Base-by-base conservation (phyloP, 2,797 vertebrate genomes). In the Ptychadena robeensis region DNA sequence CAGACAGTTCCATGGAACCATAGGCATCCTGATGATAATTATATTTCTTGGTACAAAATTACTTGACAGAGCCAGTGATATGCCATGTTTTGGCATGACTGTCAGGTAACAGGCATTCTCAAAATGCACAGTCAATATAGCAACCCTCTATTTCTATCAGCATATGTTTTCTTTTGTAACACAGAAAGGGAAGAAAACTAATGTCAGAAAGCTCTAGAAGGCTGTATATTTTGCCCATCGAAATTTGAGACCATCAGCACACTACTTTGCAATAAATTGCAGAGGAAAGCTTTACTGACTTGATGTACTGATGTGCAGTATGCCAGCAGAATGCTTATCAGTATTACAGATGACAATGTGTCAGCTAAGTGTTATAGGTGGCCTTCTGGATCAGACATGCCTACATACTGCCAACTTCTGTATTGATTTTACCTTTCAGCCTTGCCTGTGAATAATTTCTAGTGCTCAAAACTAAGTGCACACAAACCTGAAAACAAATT, bases 351-450 rank as follows among this genome's bases (percentile, higher is more conserved):
- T 77, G 73, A 37, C 67, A 72, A 34, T 44, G 30, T 75, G 53
- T 69, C 81, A 65, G 74, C 37, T 53, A 53, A 65, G 67, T 70
- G 40, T 71, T 78, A 71, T 71, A 71, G 72, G 74, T 78, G 81
- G 74, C 74, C 67, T 48, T n/a, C 63, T 63, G 73, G 30, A 30
- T 68, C 44, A 75, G 18, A 68, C 72, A 69, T 76, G 31, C 6
- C 64, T 63, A 31, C 48, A 40, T 32, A 32, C 38, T 71, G 73
- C 53, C 65, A 82, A 78, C n/a, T 30, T 72, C 22, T 4, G 12
- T 71, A 82, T 76, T 82, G 81, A 82, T 82, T 82, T 82, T 77
- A 76, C 35, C 28, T 48, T 53, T 63, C 38, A 70, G 65, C 40
- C 25, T 40, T 70, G 35, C 28, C 12, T 9, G 30, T 25, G 65